Evolutionary conservation across 2,113 vertebrate genomes (phyloP).

Genomic region (Rynchops niger): DNA sequence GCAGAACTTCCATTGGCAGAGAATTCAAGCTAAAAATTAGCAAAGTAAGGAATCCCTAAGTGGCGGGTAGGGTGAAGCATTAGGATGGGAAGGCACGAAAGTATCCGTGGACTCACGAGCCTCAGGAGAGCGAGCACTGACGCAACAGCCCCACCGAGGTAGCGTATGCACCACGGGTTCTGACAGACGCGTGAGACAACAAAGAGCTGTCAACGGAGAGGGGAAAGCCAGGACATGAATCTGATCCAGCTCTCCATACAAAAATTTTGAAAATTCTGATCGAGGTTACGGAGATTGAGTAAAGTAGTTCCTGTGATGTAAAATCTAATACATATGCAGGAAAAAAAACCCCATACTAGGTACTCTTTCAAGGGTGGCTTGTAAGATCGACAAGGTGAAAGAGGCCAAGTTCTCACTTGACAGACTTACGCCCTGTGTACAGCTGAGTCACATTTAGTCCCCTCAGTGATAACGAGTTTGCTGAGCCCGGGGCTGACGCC

Average conservation of each 20-base stretch:
- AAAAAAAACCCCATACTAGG: background rate
- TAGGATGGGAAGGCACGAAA: background rate
- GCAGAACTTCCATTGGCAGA: background rate
- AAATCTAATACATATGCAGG: background rate
- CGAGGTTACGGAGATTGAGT: background rate
- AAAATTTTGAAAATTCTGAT: background rate
- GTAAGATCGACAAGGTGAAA: background rate
- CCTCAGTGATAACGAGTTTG: background rate
- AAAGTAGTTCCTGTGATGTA: background rate
- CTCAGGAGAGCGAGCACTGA: background rate
- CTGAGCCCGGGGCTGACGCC: background rate
- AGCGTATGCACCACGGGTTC: fast-evolving
- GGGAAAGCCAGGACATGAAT: background rate
- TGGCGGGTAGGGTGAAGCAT: background rate
- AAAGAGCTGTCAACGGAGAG: background rate
- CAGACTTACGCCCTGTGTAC: background rate
- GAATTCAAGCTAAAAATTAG: background rate
- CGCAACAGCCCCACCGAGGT: background rate
- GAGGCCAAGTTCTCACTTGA: background rate
- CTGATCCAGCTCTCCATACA: background rate
- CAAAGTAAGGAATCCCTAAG: background rate
- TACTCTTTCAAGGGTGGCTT: background rate
- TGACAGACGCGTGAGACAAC: background rate
- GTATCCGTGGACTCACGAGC: background rate
- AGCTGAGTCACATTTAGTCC: background rate